A percentile compares a stretch with the other conserved stretches of the same genome.
Evolutionary conservation across 2,888 invertebrate genomes (phyloP).

Genomic region (Spialia ferax): DNA sequence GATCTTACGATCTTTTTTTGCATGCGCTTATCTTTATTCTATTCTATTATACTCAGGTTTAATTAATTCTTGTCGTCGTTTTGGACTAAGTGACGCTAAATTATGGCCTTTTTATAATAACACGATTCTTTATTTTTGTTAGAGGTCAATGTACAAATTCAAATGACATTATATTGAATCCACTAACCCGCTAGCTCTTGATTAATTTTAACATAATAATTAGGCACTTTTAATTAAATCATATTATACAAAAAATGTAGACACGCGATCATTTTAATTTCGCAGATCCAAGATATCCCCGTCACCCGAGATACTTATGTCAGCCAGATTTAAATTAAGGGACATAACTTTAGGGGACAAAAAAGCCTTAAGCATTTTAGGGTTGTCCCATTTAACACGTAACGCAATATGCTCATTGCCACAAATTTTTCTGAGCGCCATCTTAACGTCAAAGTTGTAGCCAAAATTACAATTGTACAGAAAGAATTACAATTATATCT

Average conservation of each 20-base stretch:
- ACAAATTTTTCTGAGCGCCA: slow-evolving; percentile 59
- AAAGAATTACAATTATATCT: slow-evolving; percentile 71
- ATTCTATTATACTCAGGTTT: not conserved
- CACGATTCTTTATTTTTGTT: not conserved
- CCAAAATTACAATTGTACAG: slow-evolving; percentile 68
- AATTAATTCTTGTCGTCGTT: slow-evolving; percentile 8
- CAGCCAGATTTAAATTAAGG: slow-evolving; percentile 24
- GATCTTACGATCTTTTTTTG: slow-evolving; percentile 47
- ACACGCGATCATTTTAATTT: not conserved
- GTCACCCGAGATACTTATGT: slow-evolving; percentile 11
- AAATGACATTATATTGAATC: not conserved
- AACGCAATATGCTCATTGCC: slow-evolving; percentile 60
- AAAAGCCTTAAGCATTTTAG: slow-evolving; percentile 32
- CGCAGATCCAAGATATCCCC: not conserved
- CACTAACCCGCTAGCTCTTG: no score
- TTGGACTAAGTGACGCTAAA: not conserved
- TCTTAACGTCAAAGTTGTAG: slow-evolving; percentile 72
- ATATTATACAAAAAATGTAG: not conserved
- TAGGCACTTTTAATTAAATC: no score
- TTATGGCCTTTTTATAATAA: not conserved
- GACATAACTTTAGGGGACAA: slow-evolving; percentile 31
- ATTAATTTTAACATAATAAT: not conserved
- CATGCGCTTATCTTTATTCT: slow-evolving; percentile 24
- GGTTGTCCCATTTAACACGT: slow-evolving; percentile 44
- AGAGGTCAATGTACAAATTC: not conserved